Evolutionary conservation across 2,797 vertebrate genomes (phyloP).

Genomic region (Oophaga sylvatica): DNA sequence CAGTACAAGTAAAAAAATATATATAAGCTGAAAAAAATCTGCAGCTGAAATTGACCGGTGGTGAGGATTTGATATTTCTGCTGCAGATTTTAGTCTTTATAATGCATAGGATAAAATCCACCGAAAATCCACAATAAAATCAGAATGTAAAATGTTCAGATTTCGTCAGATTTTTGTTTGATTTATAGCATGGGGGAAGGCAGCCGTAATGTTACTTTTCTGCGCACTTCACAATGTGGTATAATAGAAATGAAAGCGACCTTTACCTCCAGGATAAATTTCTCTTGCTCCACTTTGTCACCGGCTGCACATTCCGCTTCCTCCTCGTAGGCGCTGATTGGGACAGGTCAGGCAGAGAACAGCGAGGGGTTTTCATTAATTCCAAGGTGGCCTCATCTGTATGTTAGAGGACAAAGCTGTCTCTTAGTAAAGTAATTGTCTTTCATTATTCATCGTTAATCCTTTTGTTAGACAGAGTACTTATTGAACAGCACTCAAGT

Average conservation of each 20-base stretch:
- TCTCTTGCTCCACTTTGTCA: conserved; percentile 90
- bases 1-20: too few species aligned
- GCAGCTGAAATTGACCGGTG: too few species aligned
- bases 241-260: conserved; percentile 14
- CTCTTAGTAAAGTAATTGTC: conserved; percentile 24
- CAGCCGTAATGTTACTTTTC: neutral
- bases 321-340: conserved; percentile 69
- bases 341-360: conserved; percentile 88
- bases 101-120: too few species aligned
- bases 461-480: conserved; percentile 21
- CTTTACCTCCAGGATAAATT: conserved; percentile 96
- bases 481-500: conserved; percentile 23
- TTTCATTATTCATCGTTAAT: conserved; percentile 23
- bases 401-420: conserved; percentile 35
- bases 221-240: neutral
- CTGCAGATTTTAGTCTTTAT: too few species aligned
- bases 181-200: too few species aligned
- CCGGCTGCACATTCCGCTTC: conserved; percentile 74
- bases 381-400: conserved; percentile 87
- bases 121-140: too few species aligned
- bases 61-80: too few species aligned
- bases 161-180: too few species aligned
- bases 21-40: too few species aligned
- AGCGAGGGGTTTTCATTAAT: conserved; percentile 94
- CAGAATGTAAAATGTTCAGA: too few species aligned